Evolutionary conservation across 2,888 invertebrate genomes (phyloP), one percentile per base, ranked within the genome.

Genomic region (Drosophila leonis): DNA sequence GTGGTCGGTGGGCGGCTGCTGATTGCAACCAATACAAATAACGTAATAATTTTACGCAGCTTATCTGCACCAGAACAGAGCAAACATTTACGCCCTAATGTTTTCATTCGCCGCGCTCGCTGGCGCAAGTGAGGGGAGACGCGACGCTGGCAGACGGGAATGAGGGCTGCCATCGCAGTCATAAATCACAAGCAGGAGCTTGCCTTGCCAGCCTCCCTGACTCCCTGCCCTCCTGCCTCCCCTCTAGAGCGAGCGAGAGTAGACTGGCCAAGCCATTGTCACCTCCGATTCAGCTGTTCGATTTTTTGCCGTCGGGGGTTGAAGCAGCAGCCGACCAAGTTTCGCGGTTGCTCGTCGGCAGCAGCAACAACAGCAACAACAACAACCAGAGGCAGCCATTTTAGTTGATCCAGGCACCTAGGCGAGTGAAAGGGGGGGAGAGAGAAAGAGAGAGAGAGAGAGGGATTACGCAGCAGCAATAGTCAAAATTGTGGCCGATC

Each of bases 21-120:
- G 90, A 89, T 86, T 90, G 89, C 88, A 80, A 82, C 90, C 90
- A 90, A 90, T 90, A 90, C 91, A 91, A 90, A 90, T 88, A 91
- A 90, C 86, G 86, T 90, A 88, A 91, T 92, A 88, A 91, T 91
- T 91, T 91, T 84, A 88, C 82, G 81, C 82, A 88, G 92, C 91
- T 91, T 91, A 91, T 91, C 91, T 90, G 82, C 90, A 90, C 90
- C 90, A 91, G 86, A 91, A 91, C 91, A 91, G 91, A 88, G 80
- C 92, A 91, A 91, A 91, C 91, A 92, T 91, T 91, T 90, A 92
- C 90, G 92, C 92, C 92, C 91, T 88, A 85, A 88, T 88, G 91
- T 82, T 91, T 87, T 90, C 90, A 90, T 86, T 89, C 90, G 89
- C 59, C 10, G 51, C 27, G 46, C 13, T 10, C n/a, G 10, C 42